A percentile compares a stretch with the other conserved stretches of the same genome.
Conservation (phyloP, 2,113 vertebrate genomes). For the Puma concolor region DNA sequence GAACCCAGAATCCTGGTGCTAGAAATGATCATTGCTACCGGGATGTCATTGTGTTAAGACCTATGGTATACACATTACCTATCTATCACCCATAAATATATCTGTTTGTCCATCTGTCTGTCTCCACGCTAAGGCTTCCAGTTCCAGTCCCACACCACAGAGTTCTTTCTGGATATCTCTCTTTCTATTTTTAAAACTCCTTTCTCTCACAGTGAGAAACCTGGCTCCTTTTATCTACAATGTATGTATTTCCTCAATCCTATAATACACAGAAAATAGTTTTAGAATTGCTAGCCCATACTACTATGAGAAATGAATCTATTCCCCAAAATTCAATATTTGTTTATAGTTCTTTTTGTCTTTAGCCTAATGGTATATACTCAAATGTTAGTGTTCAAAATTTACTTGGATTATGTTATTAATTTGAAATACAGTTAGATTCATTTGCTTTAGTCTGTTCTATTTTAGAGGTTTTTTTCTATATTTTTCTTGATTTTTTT, state of each 20-base stretch:
- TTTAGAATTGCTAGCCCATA: not conserved
- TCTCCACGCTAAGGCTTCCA: not conserved
- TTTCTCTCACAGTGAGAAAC: not conserved
- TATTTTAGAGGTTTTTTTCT: not conserved
- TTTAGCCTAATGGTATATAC: not conserved
- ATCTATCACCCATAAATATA: not conserved
- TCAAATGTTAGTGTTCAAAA: not conserved
- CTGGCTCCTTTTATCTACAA: not conserved
- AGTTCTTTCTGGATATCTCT: not conserved
- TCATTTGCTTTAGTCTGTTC: conserved; percentile 13
- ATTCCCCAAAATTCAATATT: not conserved
- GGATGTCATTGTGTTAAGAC: not conserved
- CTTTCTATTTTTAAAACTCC: not conserved
- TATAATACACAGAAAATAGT: not conserved
- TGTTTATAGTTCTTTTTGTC: not conserved
- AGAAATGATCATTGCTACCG: not conserved
- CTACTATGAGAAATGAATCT: not conserved
- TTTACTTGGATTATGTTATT: not conserved
- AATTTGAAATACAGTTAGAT: not conserved
- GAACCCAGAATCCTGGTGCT: not conserved
- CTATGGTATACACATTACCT: not conserved
- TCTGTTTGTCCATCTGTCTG: too few relatives aligned
- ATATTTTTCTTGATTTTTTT: not conserved
- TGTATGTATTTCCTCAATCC: not conserved
- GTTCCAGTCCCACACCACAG: not conserved